These are phyloP conservation scores for Cololabis saira DNA, from an alignment of 2,113 vertebrate species.

Conservation along the genomic window DNA sequence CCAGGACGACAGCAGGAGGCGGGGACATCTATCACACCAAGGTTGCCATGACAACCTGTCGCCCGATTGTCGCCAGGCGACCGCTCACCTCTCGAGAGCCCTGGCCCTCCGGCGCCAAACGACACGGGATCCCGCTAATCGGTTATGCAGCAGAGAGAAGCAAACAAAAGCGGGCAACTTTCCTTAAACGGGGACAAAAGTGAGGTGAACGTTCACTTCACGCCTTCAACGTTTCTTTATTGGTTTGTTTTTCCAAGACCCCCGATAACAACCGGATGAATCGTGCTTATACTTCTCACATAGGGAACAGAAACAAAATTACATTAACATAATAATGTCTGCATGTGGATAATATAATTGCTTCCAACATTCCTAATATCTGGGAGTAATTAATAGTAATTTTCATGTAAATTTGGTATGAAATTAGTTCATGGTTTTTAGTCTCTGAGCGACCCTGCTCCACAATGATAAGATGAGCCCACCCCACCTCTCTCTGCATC, in stretches of 20 bases:
- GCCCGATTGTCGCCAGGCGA: slow-evolving; percentile 24
- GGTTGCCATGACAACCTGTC: slow-evolving; percentile 60
- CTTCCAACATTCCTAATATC: slow-evolving; percentile 28
- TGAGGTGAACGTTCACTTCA: not conserved
- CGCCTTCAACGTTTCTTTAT: not conserved
- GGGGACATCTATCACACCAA: slow-evolving; percentile 62
- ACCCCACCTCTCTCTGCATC: not conserved
- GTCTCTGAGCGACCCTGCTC: slow-evolving; percentile 53
- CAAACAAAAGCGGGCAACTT: slow-evolving; percentile 2
- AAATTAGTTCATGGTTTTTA: slow-evolving; percentile 51
- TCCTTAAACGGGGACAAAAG: slow-evolving; percentile 1
- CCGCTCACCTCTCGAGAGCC: not conserved
- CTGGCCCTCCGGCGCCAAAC: slow-evolving; percentile 27
- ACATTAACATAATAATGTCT: slow-evolving; percentile 46
- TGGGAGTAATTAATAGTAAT: slow-evolving; percentile 47
- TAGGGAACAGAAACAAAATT: slow-evolving; percentile 21
- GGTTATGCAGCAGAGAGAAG: slow-evolving; percentile 1
- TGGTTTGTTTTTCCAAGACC: slow-evolving; percentile 11
- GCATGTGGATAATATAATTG: slow-evolving; percentile 22
- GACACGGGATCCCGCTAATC: slow-evolving; percentile 10
- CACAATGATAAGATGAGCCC: slow-evolving; percentile 52
- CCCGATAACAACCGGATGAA: slow-evolving; percentile 1
- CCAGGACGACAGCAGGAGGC: slow-evolving; percentile 41
- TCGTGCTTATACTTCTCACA: not conserved
- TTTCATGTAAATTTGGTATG: slow-evolving; percentile 60